These are phyloP conservation scores for Argynnis bischoffii DNA, from an alignment of 2,888 invertebrate genomes.

Conservation along the genomic window DNA sequence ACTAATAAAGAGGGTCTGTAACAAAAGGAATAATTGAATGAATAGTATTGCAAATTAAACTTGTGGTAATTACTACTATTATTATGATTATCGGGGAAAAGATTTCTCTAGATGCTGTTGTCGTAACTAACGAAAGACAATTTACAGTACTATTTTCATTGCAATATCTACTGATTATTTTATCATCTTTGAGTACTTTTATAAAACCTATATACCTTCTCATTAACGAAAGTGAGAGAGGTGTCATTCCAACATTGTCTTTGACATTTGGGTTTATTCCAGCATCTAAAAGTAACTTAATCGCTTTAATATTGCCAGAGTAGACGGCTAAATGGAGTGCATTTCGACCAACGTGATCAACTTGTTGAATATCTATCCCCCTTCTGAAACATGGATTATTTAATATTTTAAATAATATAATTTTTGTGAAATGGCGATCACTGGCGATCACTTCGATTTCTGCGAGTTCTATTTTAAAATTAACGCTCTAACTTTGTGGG, in stretches of 20 bases:
- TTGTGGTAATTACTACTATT: too few relatives aligned
- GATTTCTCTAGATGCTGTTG: too few relatives aligned
- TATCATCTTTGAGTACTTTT: constrained; percentile 45
- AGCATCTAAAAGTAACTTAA: constrained; percentile 56
- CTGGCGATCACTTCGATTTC: not conserved
- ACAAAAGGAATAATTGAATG: constrained; percentile 28
- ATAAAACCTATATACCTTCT: constrained; percentile 54
- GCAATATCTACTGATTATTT: not conserved
- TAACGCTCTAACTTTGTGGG: too few relatives aligned
- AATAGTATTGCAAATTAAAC: not conserved
- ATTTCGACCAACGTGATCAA: constrained; percentile 64
- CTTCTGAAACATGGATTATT: constrained; percentile 44
- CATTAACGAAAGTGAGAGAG: constrained; percentile 68
- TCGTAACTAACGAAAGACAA: too few relatives aligned
- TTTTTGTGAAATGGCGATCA: not conserved
- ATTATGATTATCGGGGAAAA: too few relatives aligned
- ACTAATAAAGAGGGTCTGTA: constrained; percentile 60
- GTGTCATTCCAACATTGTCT: constrained; percentile 73
- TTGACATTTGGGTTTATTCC: constrained; percentile 60
- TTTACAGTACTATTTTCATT: too few relatives aligned
- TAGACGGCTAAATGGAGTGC: constrained; percentile 69
- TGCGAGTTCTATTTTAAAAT: not conserved
- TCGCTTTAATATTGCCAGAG: constrained; percentile 50
- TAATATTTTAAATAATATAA: not conserved
- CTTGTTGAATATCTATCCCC: constrained; percentile 54